A percentile compares a stretch with the other conserved stretches of the same genome.
phyloP scores from a whole-genome alignment of 2,888 invertebrate genomes.

The Scaptomyza tumidula region DNA sequence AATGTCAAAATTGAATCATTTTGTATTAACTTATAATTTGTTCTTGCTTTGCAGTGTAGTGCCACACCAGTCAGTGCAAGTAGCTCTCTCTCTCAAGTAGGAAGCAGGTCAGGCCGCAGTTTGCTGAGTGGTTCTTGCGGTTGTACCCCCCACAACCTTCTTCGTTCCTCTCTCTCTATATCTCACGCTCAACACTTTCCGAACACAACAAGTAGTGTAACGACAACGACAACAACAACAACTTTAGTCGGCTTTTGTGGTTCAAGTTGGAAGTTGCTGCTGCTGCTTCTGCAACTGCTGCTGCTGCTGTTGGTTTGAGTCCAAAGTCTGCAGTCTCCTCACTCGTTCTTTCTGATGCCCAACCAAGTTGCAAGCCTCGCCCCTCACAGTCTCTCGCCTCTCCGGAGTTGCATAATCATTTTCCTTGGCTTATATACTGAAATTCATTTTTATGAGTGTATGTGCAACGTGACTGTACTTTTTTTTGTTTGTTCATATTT shows the following conservation, averaged over 20 bases:
- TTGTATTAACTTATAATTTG: neutral
- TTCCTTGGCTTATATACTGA: slow-evolving; percentile 56
- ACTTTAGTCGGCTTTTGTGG: slow-evolving; percentile 60
- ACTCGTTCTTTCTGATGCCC: neutral
- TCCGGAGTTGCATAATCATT: slow-evolving; percentile 54
- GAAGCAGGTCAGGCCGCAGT: slow-evolving; percentile 74
- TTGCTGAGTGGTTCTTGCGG: slow-evolving; percentile 73
- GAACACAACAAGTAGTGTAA: slow-evolving; percentile 22
- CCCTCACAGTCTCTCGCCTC: slow-evolving; percentile 3
- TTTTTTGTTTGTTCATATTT: neutral
- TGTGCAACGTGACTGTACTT: slow-evolving; percentile 44
- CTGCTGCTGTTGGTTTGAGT: slow-evolving; percentile 24
- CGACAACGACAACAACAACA: slow-evolving; percentile 32
- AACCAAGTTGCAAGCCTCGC: slow-evolving; percentile 5
- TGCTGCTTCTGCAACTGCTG: slow-evolving; percentile 31
- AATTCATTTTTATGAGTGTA: slow-evolving; percentile 69
- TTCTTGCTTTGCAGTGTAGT: neutral
- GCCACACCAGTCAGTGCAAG: slow-evolving; percentile 5
- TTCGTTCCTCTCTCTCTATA: neutral
- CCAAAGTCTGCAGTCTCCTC: slow-evolving; percentile 26
- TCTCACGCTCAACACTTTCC: slow-evolving; percentile 1
- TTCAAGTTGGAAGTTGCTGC: slow-evolving; percentile 60
- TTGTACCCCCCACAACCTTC: slow-evolving; percentile 14
- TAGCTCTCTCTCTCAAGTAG: slow-evolving; percentile 58
- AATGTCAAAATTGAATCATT: too few species aligned